Conservation (phyloP, 2,113 vertebrate species). For the Stigmatopora nigra region DNA sequence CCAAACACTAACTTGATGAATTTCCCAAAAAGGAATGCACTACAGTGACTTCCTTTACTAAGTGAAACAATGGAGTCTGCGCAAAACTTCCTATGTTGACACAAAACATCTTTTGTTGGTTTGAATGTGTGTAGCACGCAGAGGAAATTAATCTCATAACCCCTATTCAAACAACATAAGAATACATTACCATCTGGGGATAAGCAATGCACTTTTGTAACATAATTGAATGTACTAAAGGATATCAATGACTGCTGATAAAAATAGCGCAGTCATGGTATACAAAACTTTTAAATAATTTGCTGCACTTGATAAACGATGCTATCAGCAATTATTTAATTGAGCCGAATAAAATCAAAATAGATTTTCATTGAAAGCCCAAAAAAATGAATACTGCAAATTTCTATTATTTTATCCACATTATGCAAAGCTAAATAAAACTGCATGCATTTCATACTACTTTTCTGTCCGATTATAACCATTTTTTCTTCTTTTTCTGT, state of each 20-base stretch:
- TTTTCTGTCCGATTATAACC: neutral
- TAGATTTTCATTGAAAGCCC: neutral
- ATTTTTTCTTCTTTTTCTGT: constrained; percentile 7
- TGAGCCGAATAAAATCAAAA: neutral
- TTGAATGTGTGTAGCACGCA: constrained; percentile 46
- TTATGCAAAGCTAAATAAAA: neutral
- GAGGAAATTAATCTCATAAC: constrained; percentile 51
- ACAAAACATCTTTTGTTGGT: constrained; percentile 8
- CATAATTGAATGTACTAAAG: constrained; percentile 37
- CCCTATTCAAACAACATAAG: constrained; percentile 14
- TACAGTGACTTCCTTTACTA: constrained; percentile 45
- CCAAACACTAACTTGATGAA: constrained; percentile 12
- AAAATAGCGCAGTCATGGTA: neutral
- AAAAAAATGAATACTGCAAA: neutral
- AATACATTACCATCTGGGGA: constrained; percentile 43
- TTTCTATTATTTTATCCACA: neutral
- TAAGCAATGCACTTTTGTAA: constrained; percentile 36
- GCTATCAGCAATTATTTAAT: neutral
- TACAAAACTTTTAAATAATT: neutral
- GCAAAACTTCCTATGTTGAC: constrained; percentile 41
- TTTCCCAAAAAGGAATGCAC: constrained; percentile 27
- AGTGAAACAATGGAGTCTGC: constrained; percentile 49
- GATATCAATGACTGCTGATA: neutral
- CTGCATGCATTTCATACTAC: neutral
- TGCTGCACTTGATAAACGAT: neutral